Evolutionary conservation across 2,888 invertebrate genomes (phyloP).

Genomic region (Heliconius aoede): DNA sequence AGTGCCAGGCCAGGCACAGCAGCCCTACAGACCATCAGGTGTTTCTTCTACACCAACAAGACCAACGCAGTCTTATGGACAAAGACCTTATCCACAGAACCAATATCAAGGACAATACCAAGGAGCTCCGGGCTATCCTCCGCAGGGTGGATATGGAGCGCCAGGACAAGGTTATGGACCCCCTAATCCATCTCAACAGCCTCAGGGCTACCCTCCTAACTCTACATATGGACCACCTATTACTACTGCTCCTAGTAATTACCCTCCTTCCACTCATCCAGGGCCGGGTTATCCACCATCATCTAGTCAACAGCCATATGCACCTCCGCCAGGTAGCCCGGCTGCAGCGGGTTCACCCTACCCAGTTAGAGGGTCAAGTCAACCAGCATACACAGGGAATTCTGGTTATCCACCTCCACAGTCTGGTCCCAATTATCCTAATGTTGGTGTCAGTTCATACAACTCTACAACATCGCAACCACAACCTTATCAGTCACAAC

Average conservation of each 20-base stretch:
- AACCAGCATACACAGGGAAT: slow-evolving; percentile 77
- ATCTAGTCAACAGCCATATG: slow-evolving; percentile 77
- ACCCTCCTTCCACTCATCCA: slow-evolving; percentile 81
- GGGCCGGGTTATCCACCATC: slow-evolving; percentile 77
- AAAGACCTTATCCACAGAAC: slow-evolving; percentile 87
- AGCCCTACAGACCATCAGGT: slow-evolving; percentile 78
- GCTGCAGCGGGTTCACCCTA: slow-evolving; percentile 75
- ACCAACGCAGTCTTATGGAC: slow-evolving; percentile 87
- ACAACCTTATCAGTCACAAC: slow-evolving; percentile 79
- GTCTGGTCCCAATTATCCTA: slow-evolving; percentile 74
- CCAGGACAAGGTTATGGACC: slow-evolving; percentile 86
- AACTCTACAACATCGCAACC: slow-evolving; percentile 78
- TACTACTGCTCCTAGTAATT: slow-evolving; percentile 83
- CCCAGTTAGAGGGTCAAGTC: slow-evolving; percentile 72
- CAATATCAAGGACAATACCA: slow-evolving; percentile 86
- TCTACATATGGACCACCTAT: slow-evolving; percentile 85
- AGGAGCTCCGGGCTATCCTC: slow-evolving; percentile 85
- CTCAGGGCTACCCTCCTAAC: slow-evolving; percentile 87
- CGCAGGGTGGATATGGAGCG: slow-evolving; percentile 87
- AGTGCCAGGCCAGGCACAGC: slow-evolving; percentile 72
- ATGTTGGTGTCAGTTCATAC: slow-evolving; percentile 77
- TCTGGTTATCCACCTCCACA: slow-evolving; percentile 78
- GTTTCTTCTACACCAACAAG: slow-evolving; percentile 83
- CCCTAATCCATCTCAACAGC: slow-evolving; percentile 85
- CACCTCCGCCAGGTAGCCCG: slow-evolving; percentile 77